A percentile compares a stretch with the other conserved stretches of the same genome.
These are phyloP conservation scores for Tachysurus fulvidraco DNA, from an alignment of 2,113 vertebrate species.

Conservation along the genomic window DNA sequence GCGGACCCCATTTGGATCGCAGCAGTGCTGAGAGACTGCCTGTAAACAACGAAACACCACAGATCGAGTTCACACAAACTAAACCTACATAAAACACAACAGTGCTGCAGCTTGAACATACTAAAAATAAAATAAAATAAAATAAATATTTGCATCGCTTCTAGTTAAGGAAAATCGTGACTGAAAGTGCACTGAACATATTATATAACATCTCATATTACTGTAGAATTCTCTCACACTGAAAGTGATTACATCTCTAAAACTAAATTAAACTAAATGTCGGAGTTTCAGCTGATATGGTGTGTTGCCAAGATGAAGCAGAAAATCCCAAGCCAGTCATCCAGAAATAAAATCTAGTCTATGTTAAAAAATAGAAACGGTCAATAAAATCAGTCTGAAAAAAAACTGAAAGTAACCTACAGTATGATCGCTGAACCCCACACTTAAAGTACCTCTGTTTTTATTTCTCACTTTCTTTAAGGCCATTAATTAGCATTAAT, in stretches of 20 bases:
- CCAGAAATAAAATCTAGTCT: background rate
- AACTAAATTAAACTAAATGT: background rate
- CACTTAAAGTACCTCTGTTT: background rate
- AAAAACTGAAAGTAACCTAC: background rate
- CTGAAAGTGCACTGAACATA: background rate
- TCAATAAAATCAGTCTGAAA: background rate
- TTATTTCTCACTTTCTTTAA: background rate
- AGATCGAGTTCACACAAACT: background rate
- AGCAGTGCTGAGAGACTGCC: slow-evolving; percentile 97
- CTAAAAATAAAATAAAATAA: background rate
- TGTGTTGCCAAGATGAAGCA: background rate
- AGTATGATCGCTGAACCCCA: background rate
- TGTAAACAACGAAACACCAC: slow-evolving; percentile 60
- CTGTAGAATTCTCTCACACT: background rate
- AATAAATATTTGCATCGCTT: background rate
- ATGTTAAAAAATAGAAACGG: background rate
- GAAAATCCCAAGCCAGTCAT: background rate
- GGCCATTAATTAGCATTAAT: background rate
- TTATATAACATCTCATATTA: background rate
- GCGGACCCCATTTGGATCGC: slow-evolving; percentile 95
- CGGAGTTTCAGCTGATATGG: background rate
- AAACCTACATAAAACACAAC: background rate
- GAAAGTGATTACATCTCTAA: background rate
- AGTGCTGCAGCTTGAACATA: background rate
- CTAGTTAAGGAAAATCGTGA: background rate